Evolutionary conservation across 2,888 invertebrate genomes (phyloP), one percentile per base, ranked within the genome.

Genomic region (Boloria euphrosyne): DNA sequence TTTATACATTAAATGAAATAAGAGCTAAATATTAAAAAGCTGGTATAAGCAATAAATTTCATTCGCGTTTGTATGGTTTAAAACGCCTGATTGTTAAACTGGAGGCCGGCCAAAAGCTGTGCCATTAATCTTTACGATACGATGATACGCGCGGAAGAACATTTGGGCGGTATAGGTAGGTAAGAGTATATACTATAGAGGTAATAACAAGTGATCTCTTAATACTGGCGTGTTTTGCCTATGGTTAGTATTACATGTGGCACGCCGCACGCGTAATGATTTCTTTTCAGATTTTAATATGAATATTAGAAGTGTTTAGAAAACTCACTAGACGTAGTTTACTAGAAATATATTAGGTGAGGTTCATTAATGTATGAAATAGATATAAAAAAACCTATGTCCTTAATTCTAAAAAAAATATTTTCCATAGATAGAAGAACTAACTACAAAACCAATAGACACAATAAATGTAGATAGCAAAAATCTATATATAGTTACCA

Each of bases 11-110:
- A 78, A 81, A 81, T 78, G 73, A 81, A 82, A 81, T 78, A 79
- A 78, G 80, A 82, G 75, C 74, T 80, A 78, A 77, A 79, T 74
- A 77, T 83, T 82, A 86, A 86, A 85, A 84, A 81, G 72, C 76
- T 73, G 74, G 78, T 81, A 80, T 83, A 82, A 78, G 73, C 82
- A 78, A 86, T 89, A 87, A 85, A 88, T 85, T 82, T 75, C 75
- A 73, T 77, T 66, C 77, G 78, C 83, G 81, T 87, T 85, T 86
- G 78, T 82, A 73, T 81, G 76, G 77, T 80, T 82, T 76, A 80
- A 81, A 80, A 79, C 80, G 83, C 73, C 79, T 85, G 88, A 90
- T 88, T 86, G 89, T 85, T 87, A 87, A 85, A 76, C 83, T 90
- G 90, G 90, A 81, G 72, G 59, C 65, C 67, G 44, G 87, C 90